phyloP scores from a whole-genome alignment of 2,888 invertebrate genomes.

The Machimus rusticus region DNA sequence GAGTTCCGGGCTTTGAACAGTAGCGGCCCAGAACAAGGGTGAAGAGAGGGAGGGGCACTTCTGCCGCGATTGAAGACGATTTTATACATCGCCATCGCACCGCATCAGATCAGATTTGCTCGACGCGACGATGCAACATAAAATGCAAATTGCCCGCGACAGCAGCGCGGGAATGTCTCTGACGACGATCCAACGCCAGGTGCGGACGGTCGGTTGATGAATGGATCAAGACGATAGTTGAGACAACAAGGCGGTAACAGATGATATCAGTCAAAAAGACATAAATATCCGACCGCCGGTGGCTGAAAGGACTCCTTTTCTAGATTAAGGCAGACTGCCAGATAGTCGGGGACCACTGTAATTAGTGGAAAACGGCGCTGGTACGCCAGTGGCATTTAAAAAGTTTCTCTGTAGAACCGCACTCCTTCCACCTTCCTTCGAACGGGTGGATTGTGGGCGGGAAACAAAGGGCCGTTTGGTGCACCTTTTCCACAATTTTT shows the following conservation, averaged over 20 bases:
- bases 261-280: not conserved
- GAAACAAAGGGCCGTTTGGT: not conserved
- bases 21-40: not conserved
- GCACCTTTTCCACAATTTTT: not conserved
- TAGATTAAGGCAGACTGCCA: not conserved
- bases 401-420: not conserved
- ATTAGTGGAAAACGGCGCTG: not conserved
- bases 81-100: not conserved
- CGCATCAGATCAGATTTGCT: not conserved
- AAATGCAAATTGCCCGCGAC: constrained; percentile 17
- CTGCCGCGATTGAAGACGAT: not conserved
- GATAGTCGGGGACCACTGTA: not conserved
- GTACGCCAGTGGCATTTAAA: not conserved
- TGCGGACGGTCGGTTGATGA: not conserved
- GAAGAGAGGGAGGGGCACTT: not conserved
- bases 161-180: not conserved
- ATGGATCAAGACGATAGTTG: not conserved
- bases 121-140: not conserved
- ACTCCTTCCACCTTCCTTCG: not conserved
- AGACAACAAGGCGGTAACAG: not conserved
- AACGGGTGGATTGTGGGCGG: not conserved
- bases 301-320: not conserved
- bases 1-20: constrained; percentile 25
- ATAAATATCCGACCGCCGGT: not conserved
- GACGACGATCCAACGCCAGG: not conserved